Evolutionary conservation across 2,113 vertebrate genomes (phyloP).

Genomic region (Hemichromis elongatus): DNA sequence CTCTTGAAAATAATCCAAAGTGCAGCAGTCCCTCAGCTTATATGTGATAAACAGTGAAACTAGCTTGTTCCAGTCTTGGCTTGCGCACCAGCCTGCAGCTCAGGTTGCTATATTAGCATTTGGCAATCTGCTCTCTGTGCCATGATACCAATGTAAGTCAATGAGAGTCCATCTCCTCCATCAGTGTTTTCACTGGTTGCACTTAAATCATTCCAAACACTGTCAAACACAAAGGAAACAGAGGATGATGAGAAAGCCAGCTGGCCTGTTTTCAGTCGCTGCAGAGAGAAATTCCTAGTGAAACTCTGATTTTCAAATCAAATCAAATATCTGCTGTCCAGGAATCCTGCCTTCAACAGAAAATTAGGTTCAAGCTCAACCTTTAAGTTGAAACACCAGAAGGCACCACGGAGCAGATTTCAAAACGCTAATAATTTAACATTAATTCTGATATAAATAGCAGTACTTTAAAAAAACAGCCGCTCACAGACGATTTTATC

Average conservation of each 20-base stretch:
- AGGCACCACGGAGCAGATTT: neutral
- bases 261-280: neutral
- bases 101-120: slow-evolving; percentile 42
- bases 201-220: slow-evolving; percentile 12
- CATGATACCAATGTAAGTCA: neutral
- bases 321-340: neutral
- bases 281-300: neutral
- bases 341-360: neutral
- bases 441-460: neutral
- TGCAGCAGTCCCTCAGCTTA: neutral
- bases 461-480: neutral
- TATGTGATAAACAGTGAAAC: neutral
- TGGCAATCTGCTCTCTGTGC: slow-evolving; percentile 15
- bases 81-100: neutral
- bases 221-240: neutral
- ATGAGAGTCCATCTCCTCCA: slow-evolving; percentile 5
- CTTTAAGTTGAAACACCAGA: neutral
- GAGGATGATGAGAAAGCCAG: neutral
- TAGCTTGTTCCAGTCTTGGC: slow-evolving; percentile 4
- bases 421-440: neutral
- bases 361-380: neutral
- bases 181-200: slow-evolving; percentile 23
- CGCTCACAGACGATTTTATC: neutral
- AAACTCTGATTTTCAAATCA: neutral
- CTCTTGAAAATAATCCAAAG: neutral